A percentile compares a stretch with the other conserved stretches of the same genome.
phyloP scores from a whole-genome alignment of 2,888 invertebrate genomes.

The Taenaris catops region DNA sequence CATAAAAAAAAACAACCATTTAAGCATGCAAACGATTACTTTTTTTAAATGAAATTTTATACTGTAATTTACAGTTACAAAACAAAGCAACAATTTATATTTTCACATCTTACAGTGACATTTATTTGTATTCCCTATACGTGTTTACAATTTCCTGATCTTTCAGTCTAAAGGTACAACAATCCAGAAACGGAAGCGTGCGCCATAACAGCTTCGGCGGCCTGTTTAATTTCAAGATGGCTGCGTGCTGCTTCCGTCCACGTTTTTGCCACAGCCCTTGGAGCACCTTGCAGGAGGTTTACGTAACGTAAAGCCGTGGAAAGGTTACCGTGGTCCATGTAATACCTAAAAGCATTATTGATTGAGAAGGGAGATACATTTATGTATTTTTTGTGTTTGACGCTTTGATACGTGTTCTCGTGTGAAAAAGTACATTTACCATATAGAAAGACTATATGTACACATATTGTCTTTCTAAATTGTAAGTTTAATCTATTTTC shows the following conservation, averaged over 20 bases:
- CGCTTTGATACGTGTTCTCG: no score
- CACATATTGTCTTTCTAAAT: no score
- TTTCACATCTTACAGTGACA: not conserved
- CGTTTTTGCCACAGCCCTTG: slow-evolving; percentile 88
- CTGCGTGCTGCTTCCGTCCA: slow-evolving; percentile 93
- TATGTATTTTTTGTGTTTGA: no score
- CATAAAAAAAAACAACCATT: not conserved
- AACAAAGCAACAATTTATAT: slow-evolving; percentile 3
- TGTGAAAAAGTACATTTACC: no score
- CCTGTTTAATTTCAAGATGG: slow-evolving; percentile 93
- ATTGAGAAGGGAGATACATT: no score
- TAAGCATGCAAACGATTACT: not conserved
- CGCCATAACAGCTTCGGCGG: slow-evolving; percentile 93
- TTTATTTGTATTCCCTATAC: not conserved
- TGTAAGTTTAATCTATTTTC: no score
- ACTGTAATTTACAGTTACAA: not conserved
- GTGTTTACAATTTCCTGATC: not conserved
- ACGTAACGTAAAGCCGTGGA: slow-evolving; percentile 92
- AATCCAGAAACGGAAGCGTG: slow-evolving; percentile 92
- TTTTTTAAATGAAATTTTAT: not conserved
- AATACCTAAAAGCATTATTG: slow-evolving; percentile 80
- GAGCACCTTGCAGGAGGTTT: slow-evolving; percentile 93
- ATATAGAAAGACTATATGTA: no score
- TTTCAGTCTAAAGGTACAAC: slow-evolving; percentile 40
- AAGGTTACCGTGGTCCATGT: slow-evolving; percentile 93